Conservation (phyloP, 2,888 invertebrate species). For the Calephelis perditalis region DNA sequence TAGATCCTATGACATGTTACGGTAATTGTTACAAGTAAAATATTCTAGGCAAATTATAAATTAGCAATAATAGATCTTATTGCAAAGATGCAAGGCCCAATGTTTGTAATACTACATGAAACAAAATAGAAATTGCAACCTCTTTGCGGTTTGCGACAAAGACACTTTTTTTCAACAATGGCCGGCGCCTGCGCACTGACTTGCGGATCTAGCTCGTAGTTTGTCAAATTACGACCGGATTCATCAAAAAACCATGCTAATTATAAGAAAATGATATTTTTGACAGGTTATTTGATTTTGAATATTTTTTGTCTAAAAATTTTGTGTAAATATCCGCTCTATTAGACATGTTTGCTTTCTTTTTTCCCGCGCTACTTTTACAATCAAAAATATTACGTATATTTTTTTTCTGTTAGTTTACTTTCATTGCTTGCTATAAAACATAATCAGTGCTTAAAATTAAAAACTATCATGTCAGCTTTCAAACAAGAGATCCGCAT, state of each 20-base stretch:
- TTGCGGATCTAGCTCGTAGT: constrained; percentile 31
- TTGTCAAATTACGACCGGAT: constrained; percentile 25
- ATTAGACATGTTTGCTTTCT: too few relatives aligned
- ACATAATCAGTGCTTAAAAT: too few relatives aligned
- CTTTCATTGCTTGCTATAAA: too few relatives aligned
- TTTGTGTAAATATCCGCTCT: constrained; percentile 4
- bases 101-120: neutral
- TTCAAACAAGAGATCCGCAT: too few relatives aligned
- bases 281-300: constrained; percentile 22
- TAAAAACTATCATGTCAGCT: too few relatives aligned
- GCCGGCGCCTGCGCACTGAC: constrained; percentile 38
- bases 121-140: constrained; percentile 12
- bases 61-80: constrained; percentile 8
- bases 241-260: constrained; percentile 16
- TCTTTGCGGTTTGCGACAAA: constrained; percentile 35
- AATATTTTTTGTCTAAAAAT: constrained; percentile 4
- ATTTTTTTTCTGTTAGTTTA: too few relatives aligned
- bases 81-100: neutral
- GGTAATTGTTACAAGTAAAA: neutral
- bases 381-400: too few relatives aligned
- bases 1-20: neutral
- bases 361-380: too few relatives aligned
- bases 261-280: constrained; percentile 23
- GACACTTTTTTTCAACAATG: constrained; percentile 29
- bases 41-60: neutral